phyloP scores from a whole-genome alignment of 2,888 invertebrate species.

The Gymnoscelis rufifasciata region DNA sequence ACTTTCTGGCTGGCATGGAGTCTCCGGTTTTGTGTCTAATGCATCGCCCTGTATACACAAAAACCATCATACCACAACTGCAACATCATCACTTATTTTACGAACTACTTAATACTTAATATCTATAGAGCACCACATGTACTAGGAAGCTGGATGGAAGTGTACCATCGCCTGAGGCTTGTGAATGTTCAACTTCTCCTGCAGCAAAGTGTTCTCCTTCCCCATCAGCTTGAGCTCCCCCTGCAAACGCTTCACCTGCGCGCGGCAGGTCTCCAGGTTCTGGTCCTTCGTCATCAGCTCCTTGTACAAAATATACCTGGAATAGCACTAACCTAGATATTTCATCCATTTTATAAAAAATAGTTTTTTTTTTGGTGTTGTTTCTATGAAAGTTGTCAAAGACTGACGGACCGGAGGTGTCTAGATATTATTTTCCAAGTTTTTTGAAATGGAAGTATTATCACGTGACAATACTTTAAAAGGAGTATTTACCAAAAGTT shows the following conservation, averaged over 20 bases:
- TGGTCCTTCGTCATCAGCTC: slow-evolving; percentile 82
- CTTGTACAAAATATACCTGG: slow-evolving; percentile 81
- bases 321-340: slow-evolving; percentile 45
- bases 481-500: no score
- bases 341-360: slow-evolving; percentile 38
- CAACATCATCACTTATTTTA: neutral
- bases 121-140: neutral
- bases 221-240: slow-evolving; percentile 81
- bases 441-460: slow-evolving; percentile 18
- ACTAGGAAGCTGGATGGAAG: neutral
- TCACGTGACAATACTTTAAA: neutral
- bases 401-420: neutral
- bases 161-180: slow-evolving; percentile 42
- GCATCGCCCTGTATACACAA: slow-evolving; percentile 52
- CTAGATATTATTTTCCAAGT: slow-evolving; percentile 17
- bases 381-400: slow-evolving; percentile 5
- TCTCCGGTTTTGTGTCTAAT: slow-evolving; percentile 43
- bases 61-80: neutral
- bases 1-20: slow-evolving; percentile 35
- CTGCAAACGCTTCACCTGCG: slow-evolving; percentile 80
- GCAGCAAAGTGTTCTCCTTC: slow-evolving; percentile 80
- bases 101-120: neutral
- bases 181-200: slow-evolving; percentile 70
- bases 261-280: slow-evolving; percentile 80
- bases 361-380: slow-evolving; percentile 11